A percentile compares a stretch with the other conserved stretches of the same genome.
Conservation (phyloP, 2,113 vertebrate species). For the Perca fluviatilis region DNA sequence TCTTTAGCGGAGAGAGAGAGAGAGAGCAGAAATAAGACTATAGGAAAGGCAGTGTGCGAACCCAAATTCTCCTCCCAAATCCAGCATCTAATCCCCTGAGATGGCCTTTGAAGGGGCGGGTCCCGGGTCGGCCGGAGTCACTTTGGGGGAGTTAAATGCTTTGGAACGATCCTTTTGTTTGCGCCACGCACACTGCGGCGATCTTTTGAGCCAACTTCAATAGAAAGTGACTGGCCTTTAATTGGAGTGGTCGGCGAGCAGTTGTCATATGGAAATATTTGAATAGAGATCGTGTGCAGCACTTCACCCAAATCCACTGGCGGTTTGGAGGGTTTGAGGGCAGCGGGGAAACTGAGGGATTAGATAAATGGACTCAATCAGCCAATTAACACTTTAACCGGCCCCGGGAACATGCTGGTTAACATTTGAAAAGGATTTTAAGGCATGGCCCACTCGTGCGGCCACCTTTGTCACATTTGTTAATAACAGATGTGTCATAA, state of each 20-base stretch:
- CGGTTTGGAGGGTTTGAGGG: slow-evolving; percentile 75
- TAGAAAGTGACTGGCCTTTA: slow-evolving; percentile 85
- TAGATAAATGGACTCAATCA: slow-evolving; percentile 86
- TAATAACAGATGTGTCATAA: slow-evolving; percentile 84
- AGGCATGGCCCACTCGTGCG: slow-evolving; percentile 42
- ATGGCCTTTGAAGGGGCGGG: slow-evolving; percentile 90
- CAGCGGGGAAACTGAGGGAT: slow-evolving; percentile 78
- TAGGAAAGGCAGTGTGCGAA: slow-evolving; percentile 82
- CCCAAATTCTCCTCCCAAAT: slow-evolving; percentile 85
- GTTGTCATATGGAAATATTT: slow-evolving; percentile 91
- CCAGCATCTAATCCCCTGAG: slow-evolving; percentile 90
- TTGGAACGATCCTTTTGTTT: slow-evolving; percentile 91
- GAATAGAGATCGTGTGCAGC: slow-evolving; percentile 84
- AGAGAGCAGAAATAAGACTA: slow-evolving; percentile 57
- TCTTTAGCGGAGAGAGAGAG: slow-evolving; percentile 87
- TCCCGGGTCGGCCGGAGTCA: slow-evolving; percentile 82
- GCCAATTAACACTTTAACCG: slow-evolving; percentile 82
- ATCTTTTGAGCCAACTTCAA: slow-evolving; percentile 71
- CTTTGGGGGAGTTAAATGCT: slow-evolving; percentile 84
- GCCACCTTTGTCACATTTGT: slow-evolving; percentile 66
- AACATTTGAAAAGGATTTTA: slow-evolving; percentile 79
- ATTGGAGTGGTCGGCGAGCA: slow-evolving; percentile 84
- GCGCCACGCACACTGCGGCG: slow-evolving; percentile 81
- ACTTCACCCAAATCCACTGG: slow-evolving; percentile 87
- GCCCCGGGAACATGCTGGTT: slow-evolving; percentile 79